Conservation (phyloP, 2,888 invertebrate species). For the Aphelenchoides bicaudatus region DNA sequence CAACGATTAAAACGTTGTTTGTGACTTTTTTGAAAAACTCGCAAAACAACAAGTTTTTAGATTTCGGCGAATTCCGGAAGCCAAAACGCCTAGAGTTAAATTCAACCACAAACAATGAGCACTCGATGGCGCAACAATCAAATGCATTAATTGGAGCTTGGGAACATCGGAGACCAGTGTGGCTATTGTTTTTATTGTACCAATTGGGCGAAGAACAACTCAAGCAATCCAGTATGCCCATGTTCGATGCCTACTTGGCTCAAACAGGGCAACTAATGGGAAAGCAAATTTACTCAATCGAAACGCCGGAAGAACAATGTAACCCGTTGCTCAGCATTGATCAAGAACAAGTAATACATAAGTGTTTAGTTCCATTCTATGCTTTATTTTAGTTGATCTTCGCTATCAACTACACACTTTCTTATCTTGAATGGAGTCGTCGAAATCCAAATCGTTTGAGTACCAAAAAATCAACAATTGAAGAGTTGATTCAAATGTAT, state of each 20-base stretch:
- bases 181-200: constrained; percentile 67
- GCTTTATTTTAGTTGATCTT: constrained; percentile 42
- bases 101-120: background rate
- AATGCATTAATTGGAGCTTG: constrained; percentile 61
- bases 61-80: background rate
- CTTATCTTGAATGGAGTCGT: constrained; percentile 42
- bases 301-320: constrained; percentile 66
- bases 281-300: constrained; percentile 65
- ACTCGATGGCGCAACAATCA: no score
- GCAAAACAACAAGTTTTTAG: background rate
- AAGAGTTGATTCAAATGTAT: constrained; percentile 30
- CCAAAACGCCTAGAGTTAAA: background rate
- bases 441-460: no score
- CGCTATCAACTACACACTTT: constrained; percentile 49
- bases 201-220: constrained; percentile 63
- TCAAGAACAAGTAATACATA: constrained; percentile 63
- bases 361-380: background rate
- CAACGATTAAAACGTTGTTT: constrained; percentile 62
- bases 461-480: background rate
- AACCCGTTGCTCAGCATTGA: constrained; percentile 66
- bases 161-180: constrained; percentile 66
- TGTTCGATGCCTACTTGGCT: constrained; percentile 66
- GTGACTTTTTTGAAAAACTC: background rate
- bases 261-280: constrained; percentile 63
- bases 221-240: constrained; percentile 62